A percentile compares a stretch with the other conserved stretches of the same genome.
Conservation (phyloP, 2,888 invertebrate species). For the Tipula vernalis region DNA sequence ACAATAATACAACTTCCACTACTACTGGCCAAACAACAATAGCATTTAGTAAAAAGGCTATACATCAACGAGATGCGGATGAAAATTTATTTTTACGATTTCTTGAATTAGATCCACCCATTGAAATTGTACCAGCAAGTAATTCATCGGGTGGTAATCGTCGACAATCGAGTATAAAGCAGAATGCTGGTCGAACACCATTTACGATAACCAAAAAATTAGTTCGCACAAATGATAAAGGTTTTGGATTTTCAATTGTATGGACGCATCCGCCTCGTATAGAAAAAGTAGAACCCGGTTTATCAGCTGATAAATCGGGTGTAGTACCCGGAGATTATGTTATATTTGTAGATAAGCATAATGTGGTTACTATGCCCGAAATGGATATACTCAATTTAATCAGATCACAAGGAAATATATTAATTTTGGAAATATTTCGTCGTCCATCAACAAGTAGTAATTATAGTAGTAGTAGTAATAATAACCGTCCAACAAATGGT, state of each 20-base stretch:
- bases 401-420: conserved; percentile 57
- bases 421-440: conserved; percentile 60
- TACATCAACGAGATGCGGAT: conserved; percentile 52
- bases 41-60: conserved; percentile 41
- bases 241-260: conserved; percentile 76
- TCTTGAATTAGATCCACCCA: conserved; percentile 65
- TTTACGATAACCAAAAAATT: conserved; percentile 65
- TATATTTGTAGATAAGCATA: conserved; percentile 76
- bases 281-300: conserved; percentile 67
- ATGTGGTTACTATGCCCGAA: conserved; percentile 72
- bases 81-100: conserved; percentile 62
- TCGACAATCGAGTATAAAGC: conserved; percentile 26
- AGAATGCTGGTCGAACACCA: conserved; percentile 56
- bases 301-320: conserved; percentile 73
- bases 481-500: conserved; percentile 11
- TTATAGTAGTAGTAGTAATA: conserved; percentile 22
- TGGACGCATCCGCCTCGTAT: conserved; percentile 83
- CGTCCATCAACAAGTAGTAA: conserved; percentile 29
- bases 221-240: conserved; percentile 41
- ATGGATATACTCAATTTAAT: conserved; percentile 49
- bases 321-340: conserved; percentile 75
- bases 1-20: not conserved
- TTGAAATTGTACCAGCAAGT: conserved; percentile 40
- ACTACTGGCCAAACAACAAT: conserved; percentile 22
- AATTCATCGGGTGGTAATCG: conserved; percentile 33